These are phyloP conservation scores for Halyomorpha halys DNA, from an alignment of 1,140 invertebrate species.

Conservation along the genomic window DNA sequence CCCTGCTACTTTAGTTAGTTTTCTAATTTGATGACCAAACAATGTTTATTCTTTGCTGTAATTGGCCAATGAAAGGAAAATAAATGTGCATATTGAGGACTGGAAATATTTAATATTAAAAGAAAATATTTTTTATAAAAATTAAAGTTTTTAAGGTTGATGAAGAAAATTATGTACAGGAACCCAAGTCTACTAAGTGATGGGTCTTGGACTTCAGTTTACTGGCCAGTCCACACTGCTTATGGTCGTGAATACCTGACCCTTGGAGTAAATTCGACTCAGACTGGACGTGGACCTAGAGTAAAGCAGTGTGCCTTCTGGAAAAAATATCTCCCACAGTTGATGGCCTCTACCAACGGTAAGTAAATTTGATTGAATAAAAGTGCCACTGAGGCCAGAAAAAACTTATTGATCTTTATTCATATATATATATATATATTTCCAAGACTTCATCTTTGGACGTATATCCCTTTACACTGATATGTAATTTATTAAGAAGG, in stretches of 20 bases:
- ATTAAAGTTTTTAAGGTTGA: background rate
- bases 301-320: conserved; percentile 91
- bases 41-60: no score
- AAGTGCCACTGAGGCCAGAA: no score
- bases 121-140: background rate
- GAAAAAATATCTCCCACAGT: conserved; percentile 86
- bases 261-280: conserved; percentile 62
- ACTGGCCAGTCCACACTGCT: conserved; percentile 80
- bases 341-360: conserved; percentile 53
- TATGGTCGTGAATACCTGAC: conserved; percentile 75
- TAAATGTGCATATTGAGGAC: background rate
- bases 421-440: no score
- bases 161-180: conserved; percentile 35
- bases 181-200: conserved; percentile 55
- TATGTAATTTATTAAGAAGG: no score
- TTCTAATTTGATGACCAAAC: no score
- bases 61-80: background rate
- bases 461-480: no score
- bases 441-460: no score
- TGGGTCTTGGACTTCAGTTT: conserved; percentile 46
- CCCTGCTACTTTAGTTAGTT: no score
- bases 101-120: background rate
- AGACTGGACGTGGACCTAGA: conserved; percentile 68
- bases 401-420: no score
- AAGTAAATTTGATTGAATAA: no score